Conservation (phyloP, 2,113 vertebrate genomes). For the Butorides virescens region DNA sequence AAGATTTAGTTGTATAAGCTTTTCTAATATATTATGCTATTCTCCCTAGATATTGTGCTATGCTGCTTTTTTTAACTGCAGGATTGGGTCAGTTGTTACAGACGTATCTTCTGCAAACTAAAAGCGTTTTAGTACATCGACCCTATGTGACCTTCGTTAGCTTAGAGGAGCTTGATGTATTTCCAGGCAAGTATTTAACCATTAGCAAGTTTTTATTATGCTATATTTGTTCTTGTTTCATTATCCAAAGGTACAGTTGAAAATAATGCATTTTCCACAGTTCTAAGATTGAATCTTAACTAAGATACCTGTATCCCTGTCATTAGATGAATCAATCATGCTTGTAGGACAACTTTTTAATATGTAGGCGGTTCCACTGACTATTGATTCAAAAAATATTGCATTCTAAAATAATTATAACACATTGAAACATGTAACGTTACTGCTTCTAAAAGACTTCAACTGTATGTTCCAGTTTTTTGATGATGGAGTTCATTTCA, state of each 20-base stretch:
- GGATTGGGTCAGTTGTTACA: slow-evolving; percentile 76
- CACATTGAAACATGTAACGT: accelerated
- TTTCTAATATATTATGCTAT: neutral
- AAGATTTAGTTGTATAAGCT: neutral
- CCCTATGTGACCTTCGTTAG: slow-evolving; percentile 38
- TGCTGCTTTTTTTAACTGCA: slow-evolving; percentile 71
- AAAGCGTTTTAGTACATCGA: slow-evolving; percentile 46
- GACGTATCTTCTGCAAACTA: slow-evolving; percentile 21
- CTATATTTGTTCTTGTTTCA: neutral
- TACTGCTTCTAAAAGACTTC: neutral
- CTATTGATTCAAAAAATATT: neutral
- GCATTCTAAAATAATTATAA: neutral
- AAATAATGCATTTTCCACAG: neutral
- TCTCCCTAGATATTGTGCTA: slow-evolving; percentile 73
- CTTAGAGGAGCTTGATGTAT: slow-evolving; percentile 63
- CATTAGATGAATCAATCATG: neutral
- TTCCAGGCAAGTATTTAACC: slow-evolving; percentile 72
- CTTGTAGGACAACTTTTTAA: neutral
- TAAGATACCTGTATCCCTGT: neutral
- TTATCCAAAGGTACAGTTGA: neutral
- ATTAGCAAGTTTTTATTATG: neutral
- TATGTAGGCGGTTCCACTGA: neutral
- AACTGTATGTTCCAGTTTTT: neutral
- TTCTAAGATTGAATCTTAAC: neutral
- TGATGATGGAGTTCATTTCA: neutral